Evolutionary conservation across 2,113 vertebrate genomes (phyloP), one percentile per base, ranked within the genome.

Genomic region (Crotophaga sulcirostris): DNA sequence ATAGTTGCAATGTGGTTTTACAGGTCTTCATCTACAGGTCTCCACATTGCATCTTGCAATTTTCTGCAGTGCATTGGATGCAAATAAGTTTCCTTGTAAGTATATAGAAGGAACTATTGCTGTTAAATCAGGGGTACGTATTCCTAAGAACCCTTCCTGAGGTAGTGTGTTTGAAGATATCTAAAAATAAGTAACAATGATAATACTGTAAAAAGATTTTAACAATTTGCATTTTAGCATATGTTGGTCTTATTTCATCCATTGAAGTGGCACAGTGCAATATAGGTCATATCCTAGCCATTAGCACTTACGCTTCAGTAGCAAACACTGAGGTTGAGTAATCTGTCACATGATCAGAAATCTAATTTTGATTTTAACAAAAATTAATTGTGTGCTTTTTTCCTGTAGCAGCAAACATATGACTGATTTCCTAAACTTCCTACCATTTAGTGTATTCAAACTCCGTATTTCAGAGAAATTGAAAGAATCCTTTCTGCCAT

Each of bases 271-370:
- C 84, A 77, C 28, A 2, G 20, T 89, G 83, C 52, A 95, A 92
- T 85, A 95, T 82, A 96, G 96, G 97, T 97, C 96, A 95, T 34
- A 52, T 51, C 92, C 89, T 94, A 90, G 94, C 94, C 92, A 97
- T 89, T 89, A 97, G 94, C 84, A 68, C 74, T 88, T 78, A 69
- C 1, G 66, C 87, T 90, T 95, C 94, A 93, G 68, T 36, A 89
- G 94, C 77, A 94, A 95, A 97, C 63, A 80, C 12, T 31, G 45
- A 36, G 76, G 79, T 42, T 94, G 96, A 96, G 87, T 95, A 93
- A 96, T 81, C 60, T 58, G 64, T 95, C 86, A 84, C 7, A 23
- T 85, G 93, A 93, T 81, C 73, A 90, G 52, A 45, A 83, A 78
- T 83, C 67, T 81, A 77, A 90, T 97, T 89, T 90, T 92, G 42